Percentiles rank a stretch among this genome's conserved stretches.
Evolutionary conservation across 2,113 vertebrate genomes (phyloP).

Genomic region (Amblyopsis rosae): DNA sequence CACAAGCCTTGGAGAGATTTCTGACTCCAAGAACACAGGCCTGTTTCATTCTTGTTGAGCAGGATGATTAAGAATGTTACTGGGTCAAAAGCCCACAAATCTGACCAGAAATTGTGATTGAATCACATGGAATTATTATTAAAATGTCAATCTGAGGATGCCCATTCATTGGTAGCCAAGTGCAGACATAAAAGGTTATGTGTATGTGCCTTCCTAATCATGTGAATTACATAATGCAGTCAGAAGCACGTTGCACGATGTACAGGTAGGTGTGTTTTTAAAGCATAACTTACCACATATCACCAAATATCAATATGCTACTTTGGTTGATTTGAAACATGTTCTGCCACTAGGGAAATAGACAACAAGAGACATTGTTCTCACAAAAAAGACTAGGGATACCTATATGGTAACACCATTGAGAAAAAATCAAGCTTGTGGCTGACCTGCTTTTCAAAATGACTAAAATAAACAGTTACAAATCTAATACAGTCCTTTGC

Average conservation of each 20-base stretch:
- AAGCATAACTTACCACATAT: neutral
- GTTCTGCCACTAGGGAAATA: neutral
- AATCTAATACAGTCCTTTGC: too few species aligned
- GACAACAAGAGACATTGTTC: slow-evolving; percentile 18
- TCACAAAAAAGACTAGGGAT: slow-evolving; percentile 22
- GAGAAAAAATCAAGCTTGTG: neutral
- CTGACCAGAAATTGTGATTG: neutral
- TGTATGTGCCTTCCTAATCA: neutral
- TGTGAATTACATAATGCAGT: slow-evolving; percentile 5
- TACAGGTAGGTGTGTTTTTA: neutral
- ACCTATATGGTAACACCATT: neutral
- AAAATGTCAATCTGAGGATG: neutral
- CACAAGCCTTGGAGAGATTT: neutral
- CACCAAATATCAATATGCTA: too few species aligned
- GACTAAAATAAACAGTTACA: neutral
- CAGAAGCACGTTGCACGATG: slow-evolving; percentile 30
- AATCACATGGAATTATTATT: neutral
- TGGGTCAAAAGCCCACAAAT: slow-evolving; percentile 6
- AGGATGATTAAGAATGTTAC: slow-evolving; percentile 9
- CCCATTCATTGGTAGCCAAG: neutral
- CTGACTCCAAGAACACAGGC: neutral
- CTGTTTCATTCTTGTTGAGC: neutral
- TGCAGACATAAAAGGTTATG: neutral
- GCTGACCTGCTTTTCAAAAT: neutral
- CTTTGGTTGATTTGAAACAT: too few species aligned